Conservation (phyloP, 2,113 vertebrate genomes). For the Tragelaphus strepsiceros region DNA sequence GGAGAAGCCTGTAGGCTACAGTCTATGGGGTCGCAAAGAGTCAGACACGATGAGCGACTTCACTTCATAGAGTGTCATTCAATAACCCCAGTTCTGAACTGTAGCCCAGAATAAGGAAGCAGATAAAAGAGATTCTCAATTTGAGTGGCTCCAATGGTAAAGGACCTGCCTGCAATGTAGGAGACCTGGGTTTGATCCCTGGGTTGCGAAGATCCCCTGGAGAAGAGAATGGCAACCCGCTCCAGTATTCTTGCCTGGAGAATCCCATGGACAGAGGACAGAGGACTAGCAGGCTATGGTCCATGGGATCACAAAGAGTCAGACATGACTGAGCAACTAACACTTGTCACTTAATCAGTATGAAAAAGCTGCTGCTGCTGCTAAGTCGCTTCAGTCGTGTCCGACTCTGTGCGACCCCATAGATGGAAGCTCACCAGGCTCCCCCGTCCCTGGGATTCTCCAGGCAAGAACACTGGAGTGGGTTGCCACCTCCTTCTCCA, state of each 20-base stretch:
- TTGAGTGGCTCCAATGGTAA: neutral
- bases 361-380: neutral
- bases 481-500: too few relatives aligned
- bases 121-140: neutral
- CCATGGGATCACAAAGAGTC: neutral
- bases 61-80: neutral
- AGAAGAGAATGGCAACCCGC: neutral
- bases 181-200: neutral
- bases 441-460: too few relatives aligned
- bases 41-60: too few relatives aligned
- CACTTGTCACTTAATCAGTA: neutral
- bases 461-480: too few relatives aligned
- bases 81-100: neutral
- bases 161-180: neutral
- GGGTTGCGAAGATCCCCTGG: neutral
- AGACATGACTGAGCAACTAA: neutral
- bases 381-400: too few relatives aligned
- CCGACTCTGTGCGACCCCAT: too few relatives aligned
- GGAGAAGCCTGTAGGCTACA: too few relatives aligned
- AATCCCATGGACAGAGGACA: neutral
- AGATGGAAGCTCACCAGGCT: too few relatives aligned
- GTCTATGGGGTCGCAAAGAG: too few relatives aligned
- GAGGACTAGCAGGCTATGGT: accelerated
- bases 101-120: neutral
- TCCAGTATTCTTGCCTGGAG: neutral